Conservation (phyloP, 2,888 invertebrate genomes). For the Endotricha flammealis region DNA sequence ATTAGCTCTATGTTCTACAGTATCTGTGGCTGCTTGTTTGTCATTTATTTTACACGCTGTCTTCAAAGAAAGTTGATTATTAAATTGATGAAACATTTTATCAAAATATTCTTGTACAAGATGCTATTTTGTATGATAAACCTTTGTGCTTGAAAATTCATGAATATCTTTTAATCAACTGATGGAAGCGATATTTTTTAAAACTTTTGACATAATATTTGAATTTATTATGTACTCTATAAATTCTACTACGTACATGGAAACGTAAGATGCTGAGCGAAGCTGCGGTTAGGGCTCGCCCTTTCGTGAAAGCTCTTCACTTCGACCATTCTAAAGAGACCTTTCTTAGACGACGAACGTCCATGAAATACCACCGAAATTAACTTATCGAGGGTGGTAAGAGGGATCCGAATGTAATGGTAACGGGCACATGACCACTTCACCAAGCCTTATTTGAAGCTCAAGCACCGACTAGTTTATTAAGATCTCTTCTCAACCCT, state of each 20-base stretch:
- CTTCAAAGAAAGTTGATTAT: too few species aligned
- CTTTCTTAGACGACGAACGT: constrained; percentile 34
- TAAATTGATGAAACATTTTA: too few species aligned
- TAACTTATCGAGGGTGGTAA: constrained; percentile 33
- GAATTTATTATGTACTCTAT: too few species aligned
- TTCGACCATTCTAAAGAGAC: constrained; percentile 36
- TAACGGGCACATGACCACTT: constrained; percentile 60
- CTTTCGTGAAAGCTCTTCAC: constrained; percentile 45
- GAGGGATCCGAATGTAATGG: constrained; percentile 42
- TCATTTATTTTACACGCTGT: too few species aligned
- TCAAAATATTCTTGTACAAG: too few species aligned
- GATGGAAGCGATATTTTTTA: too few species aligned
- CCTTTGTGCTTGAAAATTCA: too few species aligned
- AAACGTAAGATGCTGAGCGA: constrained; percentile 37
- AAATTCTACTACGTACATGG: background rate
- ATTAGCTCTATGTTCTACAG: background rate
- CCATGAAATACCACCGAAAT: constrained; percentile 39
- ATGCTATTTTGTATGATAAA: too few species aligned
- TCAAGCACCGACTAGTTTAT: constrained; percentile 36
- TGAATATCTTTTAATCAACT: too few species aligned
- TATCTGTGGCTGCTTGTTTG: background rate
- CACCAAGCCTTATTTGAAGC: constrained; percentile 57
- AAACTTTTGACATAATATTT: too few species aligned
- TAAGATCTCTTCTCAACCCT: constrained; percentile 27
- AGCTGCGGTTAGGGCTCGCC: constrained; percentile 51